Percentiles rank a stretch among this genome's conserved stretches.
phyloP scores from a whole-genome alignment of 2,797 vertebrate species.

The Falco concolor region DNA sequence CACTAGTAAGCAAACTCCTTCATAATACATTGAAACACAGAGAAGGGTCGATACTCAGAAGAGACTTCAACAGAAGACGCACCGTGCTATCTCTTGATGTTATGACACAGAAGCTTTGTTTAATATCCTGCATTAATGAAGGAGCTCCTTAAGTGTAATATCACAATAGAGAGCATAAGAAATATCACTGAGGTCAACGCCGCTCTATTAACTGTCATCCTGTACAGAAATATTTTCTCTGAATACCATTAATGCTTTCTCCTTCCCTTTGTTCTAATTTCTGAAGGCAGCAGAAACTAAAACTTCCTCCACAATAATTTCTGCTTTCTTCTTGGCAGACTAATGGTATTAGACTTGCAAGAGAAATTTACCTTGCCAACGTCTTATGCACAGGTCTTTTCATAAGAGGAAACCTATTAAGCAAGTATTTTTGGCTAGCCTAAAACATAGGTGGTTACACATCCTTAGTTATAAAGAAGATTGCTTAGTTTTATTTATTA shows the following conservation, averaged over 20 bases:
- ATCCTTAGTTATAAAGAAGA: constrained; percentile 49
- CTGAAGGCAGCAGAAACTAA: constrained; percentile 66
- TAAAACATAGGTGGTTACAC: constrained; percentile 55
- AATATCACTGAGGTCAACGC: constrained; percentile 63
- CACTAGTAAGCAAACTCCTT: constrained; percentile 9
- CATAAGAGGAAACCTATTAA: constrained; percentile 56
- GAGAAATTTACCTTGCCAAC: constrained; percentile 69
- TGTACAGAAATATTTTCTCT: constrained; percentile 70
- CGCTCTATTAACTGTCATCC: constrained; percentile 68
- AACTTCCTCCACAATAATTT: constrained; percentile 68
- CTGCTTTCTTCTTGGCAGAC: constrained; percentile 62
- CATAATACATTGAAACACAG: constrained; percentile 4
- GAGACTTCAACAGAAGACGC: constrained; percentile 23
- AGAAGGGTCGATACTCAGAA: constrained; percentile 19
- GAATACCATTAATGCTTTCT: constrained; percentile 71
- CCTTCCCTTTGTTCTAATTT: constrained; percentile 68
- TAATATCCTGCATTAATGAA: constrained; percentile 71
- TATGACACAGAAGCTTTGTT: constrained; percentile 55
- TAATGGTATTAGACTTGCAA: constrained; percentile 63
- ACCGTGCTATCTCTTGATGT: constrained; percentile 35
- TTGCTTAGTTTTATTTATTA: constrained; percentile 37
- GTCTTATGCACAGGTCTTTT: constrained; percentile 47
- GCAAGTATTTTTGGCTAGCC: neutral
- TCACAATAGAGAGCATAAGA: constrained; percentile 52
- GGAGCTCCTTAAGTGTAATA: constrained; percentile 65